Conservation (phyloP, 2,113 vertebrate genomes). For the Poicephalus meyeri region DNA sequence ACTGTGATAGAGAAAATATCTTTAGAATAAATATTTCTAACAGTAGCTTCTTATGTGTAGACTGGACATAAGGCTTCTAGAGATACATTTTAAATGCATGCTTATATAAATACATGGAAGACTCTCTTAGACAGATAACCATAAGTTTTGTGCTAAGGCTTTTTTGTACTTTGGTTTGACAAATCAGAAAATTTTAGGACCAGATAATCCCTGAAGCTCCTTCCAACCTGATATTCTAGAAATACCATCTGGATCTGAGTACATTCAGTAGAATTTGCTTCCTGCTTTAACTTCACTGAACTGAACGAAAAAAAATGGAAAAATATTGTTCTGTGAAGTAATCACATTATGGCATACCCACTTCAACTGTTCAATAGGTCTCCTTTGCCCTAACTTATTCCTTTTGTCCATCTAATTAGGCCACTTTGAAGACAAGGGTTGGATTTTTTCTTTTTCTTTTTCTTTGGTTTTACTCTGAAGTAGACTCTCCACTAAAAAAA, state of each 20-base stretch:
- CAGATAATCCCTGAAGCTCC: neutral
- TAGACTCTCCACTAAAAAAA: neutral
- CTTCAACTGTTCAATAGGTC: neutral
- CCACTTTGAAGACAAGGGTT: neutral
- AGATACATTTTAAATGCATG: neutral
- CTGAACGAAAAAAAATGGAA: neutral
- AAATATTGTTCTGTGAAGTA: neutral
- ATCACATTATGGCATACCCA: neutral
- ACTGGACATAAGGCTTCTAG: neutral
- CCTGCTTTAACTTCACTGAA: neutral
- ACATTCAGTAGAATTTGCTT: neutral
- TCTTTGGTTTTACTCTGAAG: neutral
- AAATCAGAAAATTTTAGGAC: neutral
- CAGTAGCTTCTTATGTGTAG: neutral
- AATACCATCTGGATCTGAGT: neutral
- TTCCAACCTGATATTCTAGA: neutral
- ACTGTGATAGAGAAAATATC: neutral
- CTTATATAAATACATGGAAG: neutral
- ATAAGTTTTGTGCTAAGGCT: neutral
- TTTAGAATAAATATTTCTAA: neutral
- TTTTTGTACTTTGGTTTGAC: neutral
- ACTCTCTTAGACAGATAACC: neutral
- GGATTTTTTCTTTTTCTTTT: neutral
- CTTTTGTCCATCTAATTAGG: neutral
- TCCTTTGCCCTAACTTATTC: neutral